These are phyloP conservation scores for Holacanthella duospinosa DNA, from an alignment of 2,888 invertebrate genomes.

Conservation along the genomic window DNA sequence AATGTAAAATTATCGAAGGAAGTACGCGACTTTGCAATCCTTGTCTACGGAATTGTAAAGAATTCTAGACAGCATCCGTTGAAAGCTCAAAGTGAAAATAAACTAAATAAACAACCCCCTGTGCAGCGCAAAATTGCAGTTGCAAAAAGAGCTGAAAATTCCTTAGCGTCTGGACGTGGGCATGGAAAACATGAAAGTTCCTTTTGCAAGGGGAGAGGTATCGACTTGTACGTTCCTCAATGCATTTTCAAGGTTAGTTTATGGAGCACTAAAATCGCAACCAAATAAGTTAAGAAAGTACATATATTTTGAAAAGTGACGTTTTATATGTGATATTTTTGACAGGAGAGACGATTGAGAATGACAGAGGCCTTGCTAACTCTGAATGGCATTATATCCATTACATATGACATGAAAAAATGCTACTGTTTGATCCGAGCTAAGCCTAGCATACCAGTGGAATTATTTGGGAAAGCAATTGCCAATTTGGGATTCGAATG, in stretches of 20 bases:
- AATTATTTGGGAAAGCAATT: slow-evolving; percentile 26
- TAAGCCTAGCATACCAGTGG: slow-evolving; percentile 18
- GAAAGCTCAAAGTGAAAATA: neutral
- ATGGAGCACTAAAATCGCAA: too few species aligned
- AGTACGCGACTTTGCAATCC: neutral
- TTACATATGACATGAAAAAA: slow-evolving; percentile 27
- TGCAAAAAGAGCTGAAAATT: neutral
- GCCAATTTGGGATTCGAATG: slow-evolving; percentile 27
- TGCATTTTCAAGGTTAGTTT: neutral
- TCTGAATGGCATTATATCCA: slow-evolving; percentile 29
- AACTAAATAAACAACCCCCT: neutral
- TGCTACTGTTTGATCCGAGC: slow-evolving; percentile 27
- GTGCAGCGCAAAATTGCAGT: neutral
- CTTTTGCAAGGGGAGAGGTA: neutral
- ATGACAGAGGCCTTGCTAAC: slow-evolving; percentile 24
- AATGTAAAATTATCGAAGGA: neutral
- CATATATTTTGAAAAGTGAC: neutral
- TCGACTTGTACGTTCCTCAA: neutral
- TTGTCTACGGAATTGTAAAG: neutral
- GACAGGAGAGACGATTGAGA: slow-evolving; percentile 13
- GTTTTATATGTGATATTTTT: neutral
- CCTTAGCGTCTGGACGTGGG: neutral
- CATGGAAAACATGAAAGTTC: neutral
- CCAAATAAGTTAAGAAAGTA: neutral
- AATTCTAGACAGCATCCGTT: neutral